phyloP scores from a whole-genome alignment of 2,113 vertebrate genomes.

The Spheniscus mendiculus region DNA sequence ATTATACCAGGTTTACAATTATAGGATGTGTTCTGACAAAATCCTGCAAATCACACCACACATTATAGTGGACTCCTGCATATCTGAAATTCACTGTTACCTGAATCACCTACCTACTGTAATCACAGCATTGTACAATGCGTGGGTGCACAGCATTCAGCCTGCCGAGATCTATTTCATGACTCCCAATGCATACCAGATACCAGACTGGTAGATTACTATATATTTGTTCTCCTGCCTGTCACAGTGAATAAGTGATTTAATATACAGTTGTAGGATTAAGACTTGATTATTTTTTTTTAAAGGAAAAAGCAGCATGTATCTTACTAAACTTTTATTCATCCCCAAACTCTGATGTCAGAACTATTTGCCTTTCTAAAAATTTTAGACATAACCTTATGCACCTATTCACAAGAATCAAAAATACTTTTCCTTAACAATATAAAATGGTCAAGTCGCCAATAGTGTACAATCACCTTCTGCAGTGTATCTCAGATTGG shows the following conservation, averaged over 20 bases:
- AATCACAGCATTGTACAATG: constrained; percentile 70
- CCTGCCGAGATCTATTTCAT: constrained; percentile 68
- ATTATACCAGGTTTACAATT: constrained; percentile 61
- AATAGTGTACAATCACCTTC: background rate
- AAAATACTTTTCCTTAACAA: background rate
- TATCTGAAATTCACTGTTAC: constrained; percentile 60
- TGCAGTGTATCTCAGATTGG: background rate
- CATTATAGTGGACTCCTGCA: constrained; percentile 69
- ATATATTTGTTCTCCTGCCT: constrained; percentile 66
- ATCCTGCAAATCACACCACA: constrained; percentile 66
- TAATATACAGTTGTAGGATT: background rate
- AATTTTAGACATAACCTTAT: background rate
- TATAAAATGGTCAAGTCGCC: background rate
- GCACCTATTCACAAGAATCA: background rate
- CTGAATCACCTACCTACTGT: constrained; percentile 61
- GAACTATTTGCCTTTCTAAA: background rate
- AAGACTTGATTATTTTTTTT: background rate
- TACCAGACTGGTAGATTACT: constrained; percentile 67
- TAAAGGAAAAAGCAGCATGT: background rate
- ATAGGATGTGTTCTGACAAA: constrained; percentile 54
- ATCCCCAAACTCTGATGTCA: background rate
- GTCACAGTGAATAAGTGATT: constrained; percentile 43
- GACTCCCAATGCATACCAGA: constrained; percentile 31
- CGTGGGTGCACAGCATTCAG: constrained; percentile 63
- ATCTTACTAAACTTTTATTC: background rate